Evolutionary conservation across 2,797 vertebrate genomes (phyloP), one percentile per base, ranked within the genome.

Genomic region (Acrossocheilus fasciatus): DNA sequence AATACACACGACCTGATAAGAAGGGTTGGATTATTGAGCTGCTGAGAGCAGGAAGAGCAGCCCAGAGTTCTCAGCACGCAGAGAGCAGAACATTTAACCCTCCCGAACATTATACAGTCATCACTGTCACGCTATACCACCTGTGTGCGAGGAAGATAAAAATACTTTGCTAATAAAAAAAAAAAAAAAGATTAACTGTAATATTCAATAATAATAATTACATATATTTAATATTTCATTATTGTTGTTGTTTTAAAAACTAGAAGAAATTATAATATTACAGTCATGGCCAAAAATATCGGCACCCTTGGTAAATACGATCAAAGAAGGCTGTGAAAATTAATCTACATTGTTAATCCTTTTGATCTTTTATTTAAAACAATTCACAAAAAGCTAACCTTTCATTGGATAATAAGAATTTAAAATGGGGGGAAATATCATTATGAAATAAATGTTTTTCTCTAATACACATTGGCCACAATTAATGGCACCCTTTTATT

Each of bases 41-140:
- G 91, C 91, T 92, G 93, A 43, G n/a, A 76, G 91, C 90, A 91
- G 92, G 92, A 93, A 90, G 93, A 84, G 39, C 30, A 47, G 41
- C 18, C 34, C 69, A 81, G 57, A 59, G 70, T 10, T 80, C 66
- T 73, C 77, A n/a, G 59, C 90, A 93, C 90, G 91, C 75, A 92
- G 85, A 85, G 86, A 85, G 30, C 54, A n/a, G 52, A 86, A 74
- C 54, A 64, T 74, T 66, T 81, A 86, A 86, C 84, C 84, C 43
- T 66, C 10, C 23, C 39, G 66, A 73, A 50, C 69, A 47, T 81
- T 34, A 66, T 43, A 47, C 59, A 81, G 43, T 47, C 62, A 39
- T 66, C 59, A 81, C 59, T 50, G 43, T 68, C 79, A 50, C 18
- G 2, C 26, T 4, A 4, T 4, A 81, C 45, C 20, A 0, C 6